Conservation (phyloP, 2,113 vertebrate species). For the Zosterops hypoxanthus region DNA sequence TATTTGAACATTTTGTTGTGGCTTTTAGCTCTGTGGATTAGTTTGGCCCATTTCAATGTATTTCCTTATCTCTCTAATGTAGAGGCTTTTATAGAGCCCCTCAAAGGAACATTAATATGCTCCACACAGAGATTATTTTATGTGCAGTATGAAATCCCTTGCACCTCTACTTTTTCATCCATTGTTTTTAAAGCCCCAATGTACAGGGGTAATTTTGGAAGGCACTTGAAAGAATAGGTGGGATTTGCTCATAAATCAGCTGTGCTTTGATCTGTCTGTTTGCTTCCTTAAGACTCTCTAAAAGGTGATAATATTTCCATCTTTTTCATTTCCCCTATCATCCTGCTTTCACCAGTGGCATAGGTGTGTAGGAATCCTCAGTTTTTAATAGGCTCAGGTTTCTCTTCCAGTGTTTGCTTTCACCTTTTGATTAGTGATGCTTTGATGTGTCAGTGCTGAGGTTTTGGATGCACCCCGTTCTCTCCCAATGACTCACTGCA, state of each 20-base stretch:
- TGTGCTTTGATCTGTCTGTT: constrained; percentile 21
- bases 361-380: background rate
- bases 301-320: background rate
- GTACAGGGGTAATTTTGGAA: constrained; percentile 9
- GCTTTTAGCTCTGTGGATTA: constrained; percentile 27
- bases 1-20: background rate
- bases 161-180: background rate
- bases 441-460: background rate
- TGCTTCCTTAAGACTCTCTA: background rate
- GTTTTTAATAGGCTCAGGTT: background rate
- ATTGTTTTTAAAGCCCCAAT: constrained; percentile 12
- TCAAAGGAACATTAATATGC: constrained; percentile 29
- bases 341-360: background rate
- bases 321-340: background rate
- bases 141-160: constrained; percentile 20
- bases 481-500: background rate
- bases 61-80: background rate
- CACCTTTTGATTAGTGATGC: background rate
- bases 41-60: background rate
- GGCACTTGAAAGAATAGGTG: constrained; percentile 1
- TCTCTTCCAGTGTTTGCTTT: background rate
- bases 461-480: background rate
- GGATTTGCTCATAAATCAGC: constrained; percentile 5
- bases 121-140: constrained; percentile 15
- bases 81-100: constrained; percentile 24